Conservation (phyloP, 2,113 vertebrate species). For the Tonatia bakeri region DNA sequence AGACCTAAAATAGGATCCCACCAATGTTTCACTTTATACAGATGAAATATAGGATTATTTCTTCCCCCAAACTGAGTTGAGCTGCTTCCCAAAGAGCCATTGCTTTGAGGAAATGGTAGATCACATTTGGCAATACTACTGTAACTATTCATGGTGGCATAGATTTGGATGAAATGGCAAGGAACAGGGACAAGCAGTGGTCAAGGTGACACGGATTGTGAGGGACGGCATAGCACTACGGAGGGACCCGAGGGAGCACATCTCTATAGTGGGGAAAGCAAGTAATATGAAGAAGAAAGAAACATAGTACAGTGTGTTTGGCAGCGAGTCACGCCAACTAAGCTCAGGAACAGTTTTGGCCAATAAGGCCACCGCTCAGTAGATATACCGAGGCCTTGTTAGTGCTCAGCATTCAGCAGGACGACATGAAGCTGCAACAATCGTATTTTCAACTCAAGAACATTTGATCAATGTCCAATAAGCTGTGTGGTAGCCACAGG, state of each 20-base stretch:
- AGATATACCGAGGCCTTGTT: not conserved
- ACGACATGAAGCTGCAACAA: not conserved
- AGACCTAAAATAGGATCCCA: not conserved
- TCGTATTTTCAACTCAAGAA: not conserved
- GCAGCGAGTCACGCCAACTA: not conserved
- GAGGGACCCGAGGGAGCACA: too few species aligned
- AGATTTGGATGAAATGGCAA: not conserved
- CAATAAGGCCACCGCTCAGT: not conserved
- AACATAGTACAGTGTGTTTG: rapidly evolving
- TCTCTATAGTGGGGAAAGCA: not conserved
- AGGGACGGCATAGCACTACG: not conserved
- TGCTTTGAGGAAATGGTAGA: not conserved
- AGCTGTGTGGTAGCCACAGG: not conserved
- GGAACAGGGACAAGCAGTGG: not conserved
- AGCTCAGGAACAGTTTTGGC: not conserved
- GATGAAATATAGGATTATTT: not conserved
- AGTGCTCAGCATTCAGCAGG: not conserved
- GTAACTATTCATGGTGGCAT: not conserved
- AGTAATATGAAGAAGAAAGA: not conserved
- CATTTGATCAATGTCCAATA: not conserved
- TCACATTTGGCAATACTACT: not conserved
- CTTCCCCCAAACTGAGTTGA: not conserved
- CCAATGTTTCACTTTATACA: not conserved
- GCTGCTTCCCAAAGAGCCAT: not conserved
- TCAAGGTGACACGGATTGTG: too few species aligned